Conservation (phyloP, 2,888 invertebrate genomes). For the Orchestes rusci region DNA sequence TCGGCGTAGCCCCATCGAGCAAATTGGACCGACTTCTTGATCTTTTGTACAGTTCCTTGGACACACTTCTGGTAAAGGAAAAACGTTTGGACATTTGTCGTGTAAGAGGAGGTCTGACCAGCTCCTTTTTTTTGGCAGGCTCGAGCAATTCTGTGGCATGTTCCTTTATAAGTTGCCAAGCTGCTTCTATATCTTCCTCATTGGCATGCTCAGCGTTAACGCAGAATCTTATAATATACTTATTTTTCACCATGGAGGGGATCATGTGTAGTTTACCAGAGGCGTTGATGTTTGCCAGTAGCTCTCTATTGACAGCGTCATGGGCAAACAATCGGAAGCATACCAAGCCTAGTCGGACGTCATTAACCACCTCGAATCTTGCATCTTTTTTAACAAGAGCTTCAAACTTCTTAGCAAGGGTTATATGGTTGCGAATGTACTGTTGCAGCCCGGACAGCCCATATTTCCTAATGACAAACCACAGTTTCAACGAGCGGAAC, state of each 20-base stretch:
- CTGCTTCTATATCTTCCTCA: slow-evolving; percentile 64
- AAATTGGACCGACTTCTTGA: slow-evolving; percentile 48
- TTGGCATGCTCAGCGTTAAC: slow-evolving; percentile 71
- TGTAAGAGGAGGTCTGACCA: slow-evolving; percentile 45
- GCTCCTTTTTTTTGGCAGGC: slow-evolving; percentile 40
- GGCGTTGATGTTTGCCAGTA: slow-evolving; percentile 73
- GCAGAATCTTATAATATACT: slow-evolving; percentile 70
- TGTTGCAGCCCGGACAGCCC: slow-evolving; percentile 74
- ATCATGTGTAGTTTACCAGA: slow-evolving; percentile 83
- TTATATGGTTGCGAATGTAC: slow-evolving; percentile 77
- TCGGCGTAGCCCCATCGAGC: slow-evolving; percentile 51
- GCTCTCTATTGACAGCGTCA: slow-evolving; percentile 63
- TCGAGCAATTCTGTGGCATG: slow-evolving; percentile 53
- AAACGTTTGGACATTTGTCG: slow-evolving; percentile 49
- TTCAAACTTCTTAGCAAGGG: slow-evolving; percentile 70
- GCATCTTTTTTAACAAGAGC: slow-evolving; percentile 57
- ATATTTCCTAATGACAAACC: slow-evolving; percentile 79
- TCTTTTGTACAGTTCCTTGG: slow-evolving; percentile 48
- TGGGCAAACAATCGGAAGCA: slow-evolving; percentile 67
- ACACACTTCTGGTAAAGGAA: slow-evolving; percentile 52
- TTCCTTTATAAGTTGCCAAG: slow-evolving; percentile 55
- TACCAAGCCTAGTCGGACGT: slow-evolving; percentile 68
- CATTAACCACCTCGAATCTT: slow-evolving; percentile 70
- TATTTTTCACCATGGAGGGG: slow-evolving; percentile 67
- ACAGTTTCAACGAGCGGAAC: slow-evolving; percentile 78